Evolutionary conservation across 1,140 invertebrate species (phyloP), one percentile per base, ranked within the genome.

Genomic region (Drosophila repletoides): DNA sequence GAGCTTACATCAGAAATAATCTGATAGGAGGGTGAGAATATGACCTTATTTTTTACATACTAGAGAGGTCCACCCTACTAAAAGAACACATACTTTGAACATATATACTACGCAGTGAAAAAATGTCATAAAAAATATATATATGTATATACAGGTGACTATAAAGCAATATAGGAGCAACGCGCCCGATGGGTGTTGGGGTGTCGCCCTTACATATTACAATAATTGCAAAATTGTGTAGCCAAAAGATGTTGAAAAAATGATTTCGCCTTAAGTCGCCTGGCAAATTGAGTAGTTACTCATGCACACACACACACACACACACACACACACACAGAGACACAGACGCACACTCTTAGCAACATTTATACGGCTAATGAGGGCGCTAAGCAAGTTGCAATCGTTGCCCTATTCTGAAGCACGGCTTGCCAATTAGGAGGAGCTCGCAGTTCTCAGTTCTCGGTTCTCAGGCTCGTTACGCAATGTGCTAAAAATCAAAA

Each of bases 401-500:
- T 74, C 29, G 38, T 36, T 17, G 34, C 14, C 6, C 49, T 46
- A 53, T 68, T 45, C 61, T 43, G 19, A 31, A 72, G 68, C 69
- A 76, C 72, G 77, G 49, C 68, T 46, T 74, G 79, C 77, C 79
- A 83, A 83, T 83, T 84, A 83, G 74, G 73, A 67, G 63, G n/a
- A 26, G 70, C 59, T 41, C 60, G 70, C 34, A 53, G 79, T 83
- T 83, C 79, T n/a, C n/a, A n/a, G n/a, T n/a, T 41, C 60, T 65
- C 34, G 46, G 79, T 83, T 83, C 79, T 84, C 52, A 60, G 70
- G 79, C 77, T 83, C 79, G 77, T 83, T 83, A 83, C 77, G 77
- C 77, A 84, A 83, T 72, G 77, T 88, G 84, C 79, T 88, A 79
- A 88, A 88, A 88, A 88, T 88, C 83, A 88, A 88, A 88, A 88